Conservation (phyloP, 2,888 invertebrate genomes). For the Megaustenia siamemsis region DNA sequence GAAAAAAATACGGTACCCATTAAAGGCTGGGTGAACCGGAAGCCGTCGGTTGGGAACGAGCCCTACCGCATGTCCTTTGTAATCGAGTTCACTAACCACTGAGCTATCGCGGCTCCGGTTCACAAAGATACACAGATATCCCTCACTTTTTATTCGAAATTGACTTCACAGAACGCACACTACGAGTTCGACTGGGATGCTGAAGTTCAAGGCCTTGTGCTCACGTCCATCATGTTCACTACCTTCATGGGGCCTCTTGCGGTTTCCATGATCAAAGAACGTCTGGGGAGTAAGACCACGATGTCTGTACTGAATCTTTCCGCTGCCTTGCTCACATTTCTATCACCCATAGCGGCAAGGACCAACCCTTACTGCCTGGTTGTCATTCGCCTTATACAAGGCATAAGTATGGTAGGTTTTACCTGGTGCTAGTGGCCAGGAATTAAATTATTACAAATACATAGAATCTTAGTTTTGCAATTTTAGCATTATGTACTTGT, state of each 20-base stretch:
- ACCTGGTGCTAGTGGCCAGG: too few species aligned
- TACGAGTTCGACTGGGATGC: constrained; percentile 45
- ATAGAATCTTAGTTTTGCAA: neutral
- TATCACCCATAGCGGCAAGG: constrained; percentile 28
- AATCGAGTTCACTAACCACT: too few species aligned
- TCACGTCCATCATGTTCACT: constrained; percentile 27
- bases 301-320: neutral
- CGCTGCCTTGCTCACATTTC: neutral
- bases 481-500: neutral
- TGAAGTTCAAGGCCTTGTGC: constrained; percentile 30
- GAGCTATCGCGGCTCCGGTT: too few species aligned
- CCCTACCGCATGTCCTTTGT: too few species aligned
- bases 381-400: neutral
- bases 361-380: constrained; percentile 20
- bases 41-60: too few species aligned
- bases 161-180: neutral
- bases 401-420: constrained; percentile 4
- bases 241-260: constrained; percentile 22
- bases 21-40: too few species aligned
- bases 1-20: too few species aligned
- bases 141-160: too few species aligned
- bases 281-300: neutral
- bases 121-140: too few species aligned
- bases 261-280: neutral
- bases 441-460: neutral